A percentile compares a stretch with the other conserved stretches of the same genome.
Evolutionary conservation across 2,113 vertebrate species (phyloP).

Genomic region (Columbina picui): DNA sequence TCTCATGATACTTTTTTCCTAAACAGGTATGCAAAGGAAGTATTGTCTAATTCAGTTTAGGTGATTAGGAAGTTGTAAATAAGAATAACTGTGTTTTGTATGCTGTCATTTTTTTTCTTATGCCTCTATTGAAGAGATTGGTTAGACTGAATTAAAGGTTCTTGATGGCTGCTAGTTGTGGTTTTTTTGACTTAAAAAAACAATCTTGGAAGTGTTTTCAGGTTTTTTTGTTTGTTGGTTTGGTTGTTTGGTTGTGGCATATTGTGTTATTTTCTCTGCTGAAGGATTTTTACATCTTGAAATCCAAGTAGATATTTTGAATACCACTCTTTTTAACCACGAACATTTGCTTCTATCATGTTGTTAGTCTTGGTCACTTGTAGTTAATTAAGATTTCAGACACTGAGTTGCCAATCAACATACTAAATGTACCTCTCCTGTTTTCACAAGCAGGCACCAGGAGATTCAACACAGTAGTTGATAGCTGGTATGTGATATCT

Average conservation of each 20-base stretch:
- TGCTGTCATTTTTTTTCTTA: not conserved
- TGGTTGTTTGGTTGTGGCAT: not conserved
- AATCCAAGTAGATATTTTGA: not conserved
- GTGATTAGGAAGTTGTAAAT: constrained; percentile 34
- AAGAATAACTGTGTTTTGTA: not conserved
- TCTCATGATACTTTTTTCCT: not conserved
- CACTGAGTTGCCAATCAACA: constrained; percentile 58
- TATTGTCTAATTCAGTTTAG: constrained; percentile 5
- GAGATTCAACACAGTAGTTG: constrained; percentile 65
- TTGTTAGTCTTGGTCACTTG: constrained; percentile 57
- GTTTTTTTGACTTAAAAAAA: not conserved
- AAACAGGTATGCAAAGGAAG: not conserved
- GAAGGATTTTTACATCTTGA: not conserved
- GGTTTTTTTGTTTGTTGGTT: not conserved
- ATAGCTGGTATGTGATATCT: constrained; percentile 76
- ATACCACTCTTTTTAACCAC: constrained; percentile 32
- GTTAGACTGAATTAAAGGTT: constrained; percentile 14
- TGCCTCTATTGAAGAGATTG: not conserved
- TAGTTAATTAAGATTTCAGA: constrained; percentile 72
- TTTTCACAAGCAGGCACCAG: constrained; percentile 67
- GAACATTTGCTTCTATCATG: not conserved
- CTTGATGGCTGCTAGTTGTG: not conserved
- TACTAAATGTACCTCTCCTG: constrained; percentile 51
- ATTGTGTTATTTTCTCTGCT: not conserved
- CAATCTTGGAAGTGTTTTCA: not conserved